These are phyloP conservation scores for Campylomormyrus numenius DNA, from an alignment of 2,113 vertebrate species.

Conservation along the genomic window DNA sequence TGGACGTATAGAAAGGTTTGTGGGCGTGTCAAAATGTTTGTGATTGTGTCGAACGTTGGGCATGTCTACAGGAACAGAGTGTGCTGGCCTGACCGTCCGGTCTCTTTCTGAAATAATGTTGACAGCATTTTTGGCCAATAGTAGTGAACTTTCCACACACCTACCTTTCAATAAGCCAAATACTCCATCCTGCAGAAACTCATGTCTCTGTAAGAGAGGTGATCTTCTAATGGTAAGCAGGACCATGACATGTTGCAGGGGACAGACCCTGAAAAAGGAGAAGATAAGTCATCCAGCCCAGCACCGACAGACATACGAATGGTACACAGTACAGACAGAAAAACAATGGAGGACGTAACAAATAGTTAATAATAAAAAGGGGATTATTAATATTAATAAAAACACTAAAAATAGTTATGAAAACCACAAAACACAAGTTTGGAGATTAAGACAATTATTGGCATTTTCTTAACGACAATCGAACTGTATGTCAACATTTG, in stretches of 20 bases:
- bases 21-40: too few species aligned
- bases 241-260: background rate
- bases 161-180: too few species aligned
- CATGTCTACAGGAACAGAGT: background rate
- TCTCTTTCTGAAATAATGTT: background rate
- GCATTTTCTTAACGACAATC: background rate
- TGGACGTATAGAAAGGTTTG: too few species aligned
- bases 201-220: too few species aligned
- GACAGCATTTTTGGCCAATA: background rate
- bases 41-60: too few species aligned
- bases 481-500: background rate
- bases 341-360: too few species aligned
- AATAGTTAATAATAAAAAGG: too few species aligned
- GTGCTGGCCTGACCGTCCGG: background rate
- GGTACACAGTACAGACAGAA: background rate
- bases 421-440: too few species aligned
- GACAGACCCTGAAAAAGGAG: background rate
- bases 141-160: too few species aligned
- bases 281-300: background rate
- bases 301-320: background rate
- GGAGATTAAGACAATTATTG: background rate
- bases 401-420: too few species aligned
- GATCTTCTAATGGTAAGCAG: background rate
- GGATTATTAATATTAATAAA: too few species aligned
- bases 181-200: background rate